Evolutionary conservation across 2,113 vertebrate genomes (phyloP).

Genomic region (Merops nubicus): DNA sequence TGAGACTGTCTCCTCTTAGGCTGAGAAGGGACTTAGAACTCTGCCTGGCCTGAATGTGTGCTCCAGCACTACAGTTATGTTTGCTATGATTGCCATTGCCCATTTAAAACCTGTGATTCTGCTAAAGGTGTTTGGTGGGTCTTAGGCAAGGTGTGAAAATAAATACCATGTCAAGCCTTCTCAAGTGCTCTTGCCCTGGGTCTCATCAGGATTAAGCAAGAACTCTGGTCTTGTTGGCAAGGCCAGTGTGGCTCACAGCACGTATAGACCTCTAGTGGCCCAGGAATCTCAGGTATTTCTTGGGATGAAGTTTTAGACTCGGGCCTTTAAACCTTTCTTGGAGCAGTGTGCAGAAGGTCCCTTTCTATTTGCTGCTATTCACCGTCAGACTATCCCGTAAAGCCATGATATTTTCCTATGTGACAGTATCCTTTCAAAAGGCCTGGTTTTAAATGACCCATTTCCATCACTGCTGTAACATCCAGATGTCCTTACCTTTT

Average conservation of each 20-base stretch:
- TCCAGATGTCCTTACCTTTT: neutral
- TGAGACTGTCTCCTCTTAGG: neutral
- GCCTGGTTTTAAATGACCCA: fast-evolving
- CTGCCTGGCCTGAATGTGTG: fast-evolving
- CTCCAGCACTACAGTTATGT: neutral
- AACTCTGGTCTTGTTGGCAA: too few species aligned
- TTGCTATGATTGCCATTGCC: fast-evolving
- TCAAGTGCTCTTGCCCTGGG: neutral
- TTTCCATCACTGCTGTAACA: neutral
- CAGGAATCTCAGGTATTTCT: neutral
- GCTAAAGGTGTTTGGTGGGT: neutral
- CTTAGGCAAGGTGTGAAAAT: neutral
- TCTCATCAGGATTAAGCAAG: neutral
- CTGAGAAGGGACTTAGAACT: neutral
- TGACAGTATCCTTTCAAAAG: neutral
- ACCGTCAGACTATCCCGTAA: neutral
- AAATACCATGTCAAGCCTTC: neutral
- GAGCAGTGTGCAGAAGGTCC: neutral
- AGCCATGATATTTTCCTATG: neutral
- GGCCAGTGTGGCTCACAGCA: neutral
- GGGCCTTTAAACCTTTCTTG: too few species aligned
- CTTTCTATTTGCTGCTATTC: neutral
- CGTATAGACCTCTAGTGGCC: neutral
- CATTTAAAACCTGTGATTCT: fast-evolving
- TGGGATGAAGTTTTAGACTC: neutral